Evolutionary conservation across 2,888 invertebrate species (phyloP).

Genomic region (Aricia artaxerxes): DNA sequence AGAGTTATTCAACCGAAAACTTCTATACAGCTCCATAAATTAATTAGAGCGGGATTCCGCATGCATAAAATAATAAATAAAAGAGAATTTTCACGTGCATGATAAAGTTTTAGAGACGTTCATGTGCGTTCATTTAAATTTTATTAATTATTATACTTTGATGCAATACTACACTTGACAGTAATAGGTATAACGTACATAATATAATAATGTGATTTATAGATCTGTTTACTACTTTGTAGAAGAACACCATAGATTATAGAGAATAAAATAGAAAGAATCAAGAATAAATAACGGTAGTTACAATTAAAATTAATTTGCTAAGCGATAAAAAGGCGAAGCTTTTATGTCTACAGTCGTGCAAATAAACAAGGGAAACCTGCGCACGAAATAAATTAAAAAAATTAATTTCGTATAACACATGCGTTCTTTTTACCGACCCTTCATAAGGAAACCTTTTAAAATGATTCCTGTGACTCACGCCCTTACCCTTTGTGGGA

Average conservation of each 20-base stretch:
- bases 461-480: slow-evolving; percentile 32
- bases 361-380: slow-evolving; percentile 12
- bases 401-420: background rate
- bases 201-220: background rate
- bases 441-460: slow-evolving; percentile 35
- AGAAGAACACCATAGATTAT: no score
- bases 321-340: background rate
- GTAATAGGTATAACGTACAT: background rate
- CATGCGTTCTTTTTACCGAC: slow-evolving; percentile 22
- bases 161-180: background rate
- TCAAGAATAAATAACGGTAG: background rate
- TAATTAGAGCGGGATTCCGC: slow-evolving; percentile 31
- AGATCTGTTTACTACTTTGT: background rate
- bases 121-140: background rate
- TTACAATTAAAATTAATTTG: background rate
- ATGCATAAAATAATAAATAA: slow-evolving; percentile 10
- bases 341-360: background rate
- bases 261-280: background rate
- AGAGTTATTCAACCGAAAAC: slow-evolving; percentile 41
- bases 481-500: slow-evolving; percentile 28
- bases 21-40: slow-evolving; percentile 37
- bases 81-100: background rate
- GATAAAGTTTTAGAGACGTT: slow-evolving; percentile 4
- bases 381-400: background rate
- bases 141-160: background rate